Percentiles rank a stretch among this genome's conserved stretches.
Evolutionary conservation across 2,888 invertebrate species (phyloP).

Genomic region (Hydroisotoma schaefferi): DNA sequence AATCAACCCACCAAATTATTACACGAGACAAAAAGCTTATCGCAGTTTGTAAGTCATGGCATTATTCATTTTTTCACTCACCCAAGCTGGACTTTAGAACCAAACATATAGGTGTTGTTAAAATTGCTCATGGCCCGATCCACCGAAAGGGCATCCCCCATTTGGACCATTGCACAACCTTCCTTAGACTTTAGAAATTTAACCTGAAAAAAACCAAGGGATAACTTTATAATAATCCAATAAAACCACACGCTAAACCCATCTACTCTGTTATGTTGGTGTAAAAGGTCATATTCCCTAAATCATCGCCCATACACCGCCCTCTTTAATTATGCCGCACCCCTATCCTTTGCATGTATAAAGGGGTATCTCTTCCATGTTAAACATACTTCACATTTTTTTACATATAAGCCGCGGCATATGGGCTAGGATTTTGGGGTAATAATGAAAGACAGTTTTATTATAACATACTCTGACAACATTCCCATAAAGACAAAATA

Average conservation of each 20-base stretch:
- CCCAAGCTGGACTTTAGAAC: slow-evolving; percentile 67
- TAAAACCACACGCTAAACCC: too few species aligned
- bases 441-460: too few species aligned
- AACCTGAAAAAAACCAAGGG: slow-evolving; percentile 60
- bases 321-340: too few species aligned
- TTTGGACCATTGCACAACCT: slow-evolving; percentile 98
- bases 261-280: too few species aligned
- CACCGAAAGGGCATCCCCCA: slow-evolving; percentile 92
- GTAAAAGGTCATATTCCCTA: too few species aligned
- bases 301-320: too few species aligned
- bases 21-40: background rate
- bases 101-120: slow-evolving; percentile 83
- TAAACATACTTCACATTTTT: too few species aligned
- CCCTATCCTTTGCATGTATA: background rate
- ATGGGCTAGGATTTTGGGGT: too few species aligned
- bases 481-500: slow-evolving; percentile 98
- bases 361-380: too few species aligned
- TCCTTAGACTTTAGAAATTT: slow-evolving; percentile 98
- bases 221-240: background rate
- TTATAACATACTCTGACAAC: slow-evolving; percentile 81
- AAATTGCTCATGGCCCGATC: slow-evolving; percentile 93
- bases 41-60: background rate
- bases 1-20: too few species aligned
- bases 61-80: slow-evolving; percentile 52
- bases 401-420: too few species aligned